Base-by-base conservation (phyloP, 2,113 vertebrate genomes). In the Mesoclemmys tuberculata region DNA sequence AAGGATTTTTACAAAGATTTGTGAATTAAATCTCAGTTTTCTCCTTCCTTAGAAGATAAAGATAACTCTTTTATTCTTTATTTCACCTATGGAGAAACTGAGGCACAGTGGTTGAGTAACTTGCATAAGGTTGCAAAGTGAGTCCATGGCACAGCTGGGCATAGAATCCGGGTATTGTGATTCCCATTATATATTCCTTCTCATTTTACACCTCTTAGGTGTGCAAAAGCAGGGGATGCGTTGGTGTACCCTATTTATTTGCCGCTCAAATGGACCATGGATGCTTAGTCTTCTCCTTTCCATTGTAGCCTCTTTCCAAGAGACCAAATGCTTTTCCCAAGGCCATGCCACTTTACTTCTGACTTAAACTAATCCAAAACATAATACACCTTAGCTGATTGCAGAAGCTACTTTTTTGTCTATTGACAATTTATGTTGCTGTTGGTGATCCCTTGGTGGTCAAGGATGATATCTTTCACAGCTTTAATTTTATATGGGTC, bases 391-490 rank as follows among this genome's bases (percentile, higher is more conserved):
- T 78, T 74, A 24, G 27, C 87, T 91, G 96, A 95, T 87, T 90
- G 52, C 58, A 90, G 92, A 84, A 0, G 55, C 27, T 27, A 18
- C 8, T 92, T 77, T 87, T 92, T 90, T 89, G 90, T 96, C 95
- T 96, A 91, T 82, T 91, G 94, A 94, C 77, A 94, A 56, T 93
- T 96, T 92, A 21, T 64, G 27, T 58, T 51, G 49, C 14, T 51
- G 10, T 13, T 51, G 49, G 49, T 51, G 49, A 51, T 51, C 49
- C 49, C 49, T 13, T 51, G 49, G 46, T 51, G 10, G 10, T 51
- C 10, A 14, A 51, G 49, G 14, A 51, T 51, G 49, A 51, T 51
- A 8, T 51, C 49, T 51, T 51, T 51, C 49, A 13, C 6, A 51
- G 49, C 11, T 51, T 51, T 51, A 51, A 51, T 51, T 51, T 51